Evolutionary conservation across 92 coral and sea anemone species (phyloP).

Genomic region (Palythoa caribaeorum): DNA sequence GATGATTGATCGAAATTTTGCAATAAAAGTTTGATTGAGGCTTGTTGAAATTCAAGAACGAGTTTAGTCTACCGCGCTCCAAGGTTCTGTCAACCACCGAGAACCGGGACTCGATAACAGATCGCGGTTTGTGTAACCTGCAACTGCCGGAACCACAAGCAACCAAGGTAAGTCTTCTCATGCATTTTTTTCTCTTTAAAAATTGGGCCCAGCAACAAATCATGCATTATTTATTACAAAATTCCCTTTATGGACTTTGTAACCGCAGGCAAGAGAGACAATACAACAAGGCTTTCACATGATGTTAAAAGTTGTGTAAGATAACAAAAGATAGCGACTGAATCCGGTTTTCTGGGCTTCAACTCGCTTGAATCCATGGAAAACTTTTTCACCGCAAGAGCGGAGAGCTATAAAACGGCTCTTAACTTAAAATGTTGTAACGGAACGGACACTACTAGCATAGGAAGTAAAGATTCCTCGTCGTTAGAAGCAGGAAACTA

Average conservation of each 20-base stretch:
- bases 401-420: conserved; percentile 82
- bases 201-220: conserved; percentile 21
- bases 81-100: conserved; percentile 7
- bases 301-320: conserved; percentile 15
- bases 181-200: conserved; percentile 32
- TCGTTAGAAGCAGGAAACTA: conserved; percentile 88
- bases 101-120: background rate
- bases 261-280: conserved; percentile 53
- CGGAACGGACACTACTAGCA: conserved; percentile 71
- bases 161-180: conserved; percentile 7
- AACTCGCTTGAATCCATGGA: conserved; percentile 61
- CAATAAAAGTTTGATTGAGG: conserved; percentile 18
- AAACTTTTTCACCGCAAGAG: conserved; percentile 78
- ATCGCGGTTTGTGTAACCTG: conserved; percentile 40
- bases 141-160: conserved; percentile 15
- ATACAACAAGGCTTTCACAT: conserved; percentile 43
- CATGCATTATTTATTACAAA: conserved; percentile 37
- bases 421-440: conserved; percentile 79
- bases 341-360: background rate
- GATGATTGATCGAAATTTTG: conserved; percentile 21
- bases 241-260: conserved; percentile 40
- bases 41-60: conserved; percentile 31
- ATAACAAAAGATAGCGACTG: background rate
- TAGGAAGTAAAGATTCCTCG: conserved; percentile 73
- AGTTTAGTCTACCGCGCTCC: background rate